Percentiles rank a stretch among this genome's conserved stretches.
Evolutionary conservation across 2,888 invertebrate genomes (phyloP).

Genomic region (Taenaris catops): DNA sequence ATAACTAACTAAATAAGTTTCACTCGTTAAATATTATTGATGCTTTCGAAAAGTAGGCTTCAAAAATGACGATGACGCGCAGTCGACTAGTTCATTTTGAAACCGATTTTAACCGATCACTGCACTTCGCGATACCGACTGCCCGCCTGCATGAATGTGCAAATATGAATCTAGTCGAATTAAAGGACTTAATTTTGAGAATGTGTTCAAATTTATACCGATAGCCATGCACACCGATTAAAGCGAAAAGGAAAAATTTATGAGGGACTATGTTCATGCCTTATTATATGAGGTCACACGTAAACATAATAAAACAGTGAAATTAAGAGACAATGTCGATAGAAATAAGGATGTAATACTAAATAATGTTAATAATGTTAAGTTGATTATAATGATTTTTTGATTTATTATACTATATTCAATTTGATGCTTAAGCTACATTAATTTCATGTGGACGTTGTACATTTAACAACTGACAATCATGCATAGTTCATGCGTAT

Average conservation of each 20-base stretch:
- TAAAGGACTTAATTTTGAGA: conserved; percentile 47
- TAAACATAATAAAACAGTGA: conserved; percentile 39
- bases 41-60: conserved; percentile 68
- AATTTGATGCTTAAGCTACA: too few relatives aligned
- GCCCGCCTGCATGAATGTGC: conserved; percentile 62
- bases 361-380: too few relatives aligned
- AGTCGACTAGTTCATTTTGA: conserved; percentile 43
- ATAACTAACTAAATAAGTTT: too few relatives aligned
- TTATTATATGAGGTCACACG: conserved; percentile 69
- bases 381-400: too few relatives aligned
- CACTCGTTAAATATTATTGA: conserved; percentile 15
- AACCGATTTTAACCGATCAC: conserved; percentile 3
- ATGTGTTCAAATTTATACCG: conserved; percentile 42
- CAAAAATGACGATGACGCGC: conserved; percentile 50
- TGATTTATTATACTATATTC: too few relatives aligned
- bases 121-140: conserved; percentile 41
- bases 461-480: conserved; percentile 12
- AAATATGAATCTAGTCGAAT: conserved; percentile 44
- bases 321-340: conserved; percentile 44
- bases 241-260: conserved; percentile 48
- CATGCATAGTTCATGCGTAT: conserved; percentile 29
- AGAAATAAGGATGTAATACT: conserved; percentile 39
- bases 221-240: conserved; percentile 70
- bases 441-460: too few relatives aligned
- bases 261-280: conserved; percentile 52